Conservation (phyloP, 2,113 vertebrate species). For the Empidonax alnorum region DNA sequence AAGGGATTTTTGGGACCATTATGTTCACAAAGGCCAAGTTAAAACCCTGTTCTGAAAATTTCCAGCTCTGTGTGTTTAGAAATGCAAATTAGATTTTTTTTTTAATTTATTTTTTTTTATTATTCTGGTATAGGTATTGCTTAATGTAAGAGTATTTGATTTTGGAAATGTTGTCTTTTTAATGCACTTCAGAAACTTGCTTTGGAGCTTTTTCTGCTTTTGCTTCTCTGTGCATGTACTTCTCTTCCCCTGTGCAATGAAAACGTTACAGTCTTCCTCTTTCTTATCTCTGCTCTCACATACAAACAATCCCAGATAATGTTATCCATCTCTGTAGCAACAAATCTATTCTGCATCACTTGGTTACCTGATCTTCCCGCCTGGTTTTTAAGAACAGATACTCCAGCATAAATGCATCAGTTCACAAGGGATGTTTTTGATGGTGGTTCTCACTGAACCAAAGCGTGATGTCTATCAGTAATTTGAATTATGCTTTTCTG, state of each 20-base stretch:
- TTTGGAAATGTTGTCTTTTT: neutral
- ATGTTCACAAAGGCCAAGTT: neutral
- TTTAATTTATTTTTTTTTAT: neutral
- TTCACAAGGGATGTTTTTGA: neutral
- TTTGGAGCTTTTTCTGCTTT: neutral
- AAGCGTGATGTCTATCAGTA: neutral
- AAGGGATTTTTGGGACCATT: neutral
- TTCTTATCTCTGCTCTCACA: neutral
- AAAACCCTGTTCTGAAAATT: neutral
- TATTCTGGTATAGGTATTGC: neutral
- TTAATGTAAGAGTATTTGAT: neutral
- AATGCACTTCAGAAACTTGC: neutral
- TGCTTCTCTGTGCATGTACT: neutral
- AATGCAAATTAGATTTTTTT: neutral
- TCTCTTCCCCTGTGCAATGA: neutral
- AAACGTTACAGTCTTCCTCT: neutral
- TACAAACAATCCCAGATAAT: neutral
- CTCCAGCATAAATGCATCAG: neutral
- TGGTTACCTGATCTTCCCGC: neutral
- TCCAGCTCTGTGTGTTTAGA: neutral
- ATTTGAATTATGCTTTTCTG: neutral
- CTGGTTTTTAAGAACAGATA: neutral
- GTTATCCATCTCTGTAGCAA: slow-evolving; percentile 2
- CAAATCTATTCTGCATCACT: neutral
- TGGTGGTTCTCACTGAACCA: neutral